Base-by-base conservation (phyloP, 2,113 vertebrate species). In the Clarias magur region DNA sequence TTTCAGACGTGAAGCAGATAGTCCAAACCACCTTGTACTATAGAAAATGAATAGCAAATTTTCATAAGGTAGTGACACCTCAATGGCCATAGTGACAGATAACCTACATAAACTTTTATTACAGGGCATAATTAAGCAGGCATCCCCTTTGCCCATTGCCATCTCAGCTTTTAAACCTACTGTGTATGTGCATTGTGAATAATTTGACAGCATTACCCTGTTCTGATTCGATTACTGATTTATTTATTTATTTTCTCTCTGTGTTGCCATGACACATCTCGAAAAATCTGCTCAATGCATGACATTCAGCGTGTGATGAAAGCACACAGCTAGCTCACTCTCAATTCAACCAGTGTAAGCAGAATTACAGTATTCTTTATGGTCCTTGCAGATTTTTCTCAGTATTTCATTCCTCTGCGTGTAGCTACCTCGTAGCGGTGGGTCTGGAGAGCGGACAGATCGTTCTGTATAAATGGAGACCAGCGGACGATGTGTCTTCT, bases 381-480 rank as follows among this genome's bases (percentile, higher is more conserved):
- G 42, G 21, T 34, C 57, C 48, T 25, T 85, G n/a, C 68, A 19
- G 16, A n/a, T 42, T 78, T 56, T 82, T 23, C 67, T 78, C 13
- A 38, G 17, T 76, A 0, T 80, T 12, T 63, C 48, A 27, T 67
- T 21, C 85, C 73, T 84, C 12, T 65, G 13, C 88, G 56, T 88
- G 16, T 87, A 98, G 98, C 62, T 99, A 96, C 17, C 89, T 99
- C 88, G 54, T 99, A 83, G 97, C 97, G 13, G 91, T 97, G 85
- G 98, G 98, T 62, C 93, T 99, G 92, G 98, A 99, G 82, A 92
- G 90, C 42, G 98, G 98, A 76, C 96, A 93, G 88, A 97, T 99
- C 89, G 76, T 92, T 38, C 91, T 99, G 88, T 96, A 96, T 85
- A 96, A 94, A 0, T 99, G 98, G 98, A 96, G 92, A 78, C 94